Conservation (phyloP, 2,888 invertebrate genomes). For the Eupithecia tripunctaria region DNA sequence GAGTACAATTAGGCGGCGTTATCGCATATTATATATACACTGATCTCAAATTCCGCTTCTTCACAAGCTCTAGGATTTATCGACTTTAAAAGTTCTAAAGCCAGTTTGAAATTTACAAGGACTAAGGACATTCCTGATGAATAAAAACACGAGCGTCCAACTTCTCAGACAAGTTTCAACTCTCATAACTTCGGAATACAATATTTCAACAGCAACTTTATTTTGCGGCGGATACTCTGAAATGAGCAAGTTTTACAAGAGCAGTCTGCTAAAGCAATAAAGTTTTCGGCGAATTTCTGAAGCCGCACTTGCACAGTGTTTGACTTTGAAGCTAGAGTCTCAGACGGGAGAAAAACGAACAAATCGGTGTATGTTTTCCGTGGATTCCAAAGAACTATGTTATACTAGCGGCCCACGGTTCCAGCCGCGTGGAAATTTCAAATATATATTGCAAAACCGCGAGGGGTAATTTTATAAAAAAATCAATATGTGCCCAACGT, state of each 20-base stretch:
- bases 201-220: conserved; percentile 60
- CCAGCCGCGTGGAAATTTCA: too few species aligned
- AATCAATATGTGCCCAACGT: too few species aligned
- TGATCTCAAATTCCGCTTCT: conserved; percentile 4
- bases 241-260: conserved; percentile 65
- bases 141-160: conserved; percentile 44
- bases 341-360: background rate
- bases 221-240: conserved; percentile 56
- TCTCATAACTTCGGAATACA: conserved; percentile 58
- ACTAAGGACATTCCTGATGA: conserved; percentile 39
- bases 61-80: conserved; percentile 25
- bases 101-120: conserved; percentile 38
- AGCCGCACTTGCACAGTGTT: conserved; percentile 13
- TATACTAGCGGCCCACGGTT: too few species aligned
- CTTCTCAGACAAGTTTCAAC: conserved; percentile 48
- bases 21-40: background rate
- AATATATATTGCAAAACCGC: too few species aligned
- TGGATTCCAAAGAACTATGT: too few species aligned
- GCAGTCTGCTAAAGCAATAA: conserved; percentile 62
- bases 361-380: background rate
- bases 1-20: too few species aligned
- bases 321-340: background rate
- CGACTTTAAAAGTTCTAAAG: conserved; percentile 30
- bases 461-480: too few species aligned
- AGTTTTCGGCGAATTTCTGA: conserved; percentile 53